Evolutionary conservation across 1,140 invertebrate species (phyloP).

Genomic region (Penaeus indicus): DNA sequence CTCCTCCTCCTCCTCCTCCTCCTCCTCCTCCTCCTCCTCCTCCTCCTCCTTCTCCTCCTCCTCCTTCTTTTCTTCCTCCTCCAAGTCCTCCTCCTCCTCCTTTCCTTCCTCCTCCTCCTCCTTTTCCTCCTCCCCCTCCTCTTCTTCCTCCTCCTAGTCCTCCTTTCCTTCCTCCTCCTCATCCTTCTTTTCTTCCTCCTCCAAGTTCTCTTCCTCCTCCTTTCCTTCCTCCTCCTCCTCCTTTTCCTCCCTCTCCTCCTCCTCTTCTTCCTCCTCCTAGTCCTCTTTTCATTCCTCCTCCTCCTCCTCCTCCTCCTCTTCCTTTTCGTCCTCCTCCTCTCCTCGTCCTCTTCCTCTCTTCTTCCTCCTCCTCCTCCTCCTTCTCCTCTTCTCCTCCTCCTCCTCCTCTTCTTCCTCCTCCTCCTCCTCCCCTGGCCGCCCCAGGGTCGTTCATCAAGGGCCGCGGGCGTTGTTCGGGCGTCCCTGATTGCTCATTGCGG

Average conservation of each 20-base stretch:
- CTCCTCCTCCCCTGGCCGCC: slow-evolving; percentile 6
- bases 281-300: too few relatives aligned
- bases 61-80: background rate
- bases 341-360: too few relatives aligned
- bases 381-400: background rate
- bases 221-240: too few relatives aligned
- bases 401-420: background rate
- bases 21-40: background rate
- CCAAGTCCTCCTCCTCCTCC: background rate
- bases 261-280: too few relatives aligned
- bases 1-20: background rate
- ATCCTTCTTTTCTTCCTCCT: too few relatives aligned
- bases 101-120: background rate
- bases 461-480: slow-evolving; percentile 22
- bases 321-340: too few relatives aligned
- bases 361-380: too few relatives aligned
- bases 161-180: background rate
- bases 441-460: slow-evolving; percentile 24
- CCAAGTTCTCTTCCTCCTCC: background rate
- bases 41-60: background rate
- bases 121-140: background rate
- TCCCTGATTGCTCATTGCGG: slow-evolving; percentile 61
- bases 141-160: background rate
- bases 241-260: too few relatives aligned
- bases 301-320: too few relatives aligned